Percentiles rank a stretch among this genome's conserved stretches.
Conservation (phyloP, 2,797 vertebrate species). For the Scolopax rusticola region DNA sequence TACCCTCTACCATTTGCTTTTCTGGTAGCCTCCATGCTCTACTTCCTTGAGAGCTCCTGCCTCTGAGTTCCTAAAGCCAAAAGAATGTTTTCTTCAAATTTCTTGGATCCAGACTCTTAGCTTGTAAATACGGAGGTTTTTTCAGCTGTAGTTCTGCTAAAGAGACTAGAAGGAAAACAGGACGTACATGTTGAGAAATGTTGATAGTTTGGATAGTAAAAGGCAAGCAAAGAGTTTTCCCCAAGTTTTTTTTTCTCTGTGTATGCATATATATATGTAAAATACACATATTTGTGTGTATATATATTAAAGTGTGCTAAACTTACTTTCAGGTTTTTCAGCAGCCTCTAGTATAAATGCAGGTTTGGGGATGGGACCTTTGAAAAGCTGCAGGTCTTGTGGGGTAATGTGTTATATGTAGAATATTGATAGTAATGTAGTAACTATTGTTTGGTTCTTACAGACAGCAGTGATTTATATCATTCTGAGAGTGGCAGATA, state of each 20-base stretch:
- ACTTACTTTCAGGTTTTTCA: not conserved
- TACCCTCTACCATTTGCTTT: not conserved
- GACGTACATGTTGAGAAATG: not conserved
- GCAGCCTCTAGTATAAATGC: not conserved
- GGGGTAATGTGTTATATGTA: not conserved
- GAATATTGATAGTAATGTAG: not conserved
- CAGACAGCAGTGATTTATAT: not conserved
- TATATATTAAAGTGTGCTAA: not conserved
- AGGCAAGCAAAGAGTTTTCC: not conserved
- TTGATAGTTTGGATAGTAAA: not conserved
- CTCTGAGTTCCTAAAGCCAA: not conserved
- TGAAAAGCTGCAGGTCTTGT: not conserved
- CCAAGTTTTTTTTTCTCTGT: not conserved
- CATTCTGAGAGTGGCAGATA: not conserved
- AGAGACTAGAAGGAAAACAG: not conserved
- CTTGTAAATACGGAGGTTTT: not conserved
- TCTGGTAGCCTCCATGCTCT: not conserved
- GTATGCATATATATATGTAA: not conserved
- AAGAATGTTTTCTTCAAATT: not conserved
- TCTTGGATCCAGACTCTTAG: not conserved
- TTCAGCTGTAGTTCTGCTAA: not conserved
- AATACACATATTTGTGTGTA: rapidly evolving
- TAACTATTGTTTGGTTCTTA: not conserved
- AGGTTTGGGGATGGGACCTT: rapidly evolving
- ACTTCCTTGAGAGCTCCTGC: not conserved